phyloP scores from a whole-genome alignment of 2,888 invertebrate genomes.

The Acrobasis suavella region DNA sequence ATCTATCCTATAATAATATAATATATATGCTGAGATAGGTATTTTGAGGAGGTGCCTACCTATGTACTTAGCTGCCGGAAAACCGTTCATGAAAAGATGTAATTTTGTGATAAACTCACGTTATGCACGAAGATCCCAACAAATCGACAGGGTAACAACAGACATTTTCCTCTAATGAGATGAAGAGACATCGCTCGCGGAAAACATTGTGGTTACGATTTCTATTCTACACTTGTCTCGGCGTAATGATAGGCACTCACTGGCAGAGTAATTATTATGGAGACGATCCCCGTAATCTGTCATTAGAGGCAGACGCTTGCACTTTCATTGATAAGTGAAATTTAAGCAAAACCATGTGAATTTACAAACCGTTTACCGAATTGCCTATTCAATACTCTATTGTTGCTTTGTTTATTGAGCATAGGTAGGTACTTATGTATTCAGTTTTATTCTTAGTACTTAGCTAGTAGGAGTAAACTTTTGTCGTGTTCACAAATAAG shows the following conservation, averaged over 20 bases:
- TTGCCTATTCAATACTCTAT: constrained; percentile 14
- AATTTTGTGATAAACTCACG: constrained; percentile 38
- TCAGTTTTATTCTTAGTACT: constrained; percentile 13
- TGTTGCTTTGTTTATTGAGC: constrained; percentile 5
- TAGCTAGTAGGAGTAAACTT: not conserved
- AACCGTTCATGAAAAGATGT: constrained; percentile 32
- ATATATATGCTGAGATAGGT: too few relatives aligned
- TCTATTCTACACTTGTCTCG: constrained; percentile 54
- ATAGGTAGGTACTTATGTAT: too few relatives aligned
- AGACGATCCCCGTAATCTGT: constrained; percentile 17
- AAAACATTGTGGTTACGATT: constrained; percentile 47
- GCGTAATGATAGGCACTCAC: constrained; percentile 31
- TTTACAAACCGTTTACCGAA: constrained; percentile 9
- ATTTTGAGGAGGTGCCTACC: not conserved
- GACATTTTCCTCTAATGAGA: constrained; percentile 59
- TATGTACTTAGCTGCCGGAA: not conserved
- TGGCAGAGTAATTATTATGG: constrained; percentile 19
- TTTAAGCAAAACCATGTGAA: constrained; percentile 19
- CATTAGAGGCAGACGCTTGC: constrained; percentile 22
- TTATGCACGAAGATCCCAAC: constrained; percentile 52
- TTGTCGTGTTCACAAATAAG: constrained; percentile 19
- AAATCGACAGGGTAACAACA: constrained; percentile 41
- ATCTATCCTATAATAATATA: too few relatives aligned
- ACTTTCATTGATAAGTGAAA: constrained; percentile 22
- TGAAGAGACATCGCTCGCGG: constrained; percentile 47